phyloP scores from a whole-genome alignment of 2,113 vertebrate species.

The Archilochus colubris region DNA sequence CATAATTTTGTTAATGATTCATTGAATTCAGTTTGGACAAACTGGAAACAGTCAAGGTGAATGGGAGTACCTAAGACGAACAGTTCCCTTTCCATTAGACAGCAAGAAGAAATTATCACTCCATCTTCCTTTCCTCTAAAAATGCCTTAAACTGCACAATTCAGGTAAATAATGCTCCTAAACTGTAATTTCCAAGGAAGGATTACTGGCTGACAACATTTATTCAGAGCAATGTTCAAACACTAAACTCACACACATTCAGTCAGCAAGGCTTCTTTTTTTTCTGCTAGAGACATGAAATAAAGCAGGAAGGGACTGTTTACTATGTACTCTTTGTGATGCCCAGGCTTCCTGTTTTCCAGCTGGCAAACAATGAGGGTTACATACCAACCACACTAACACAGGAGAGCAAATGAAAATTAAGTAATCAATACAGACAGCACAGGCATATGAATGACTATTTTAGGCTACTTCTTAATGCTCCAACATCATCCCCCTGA shows the following conservation, averaged over 20 bases:
- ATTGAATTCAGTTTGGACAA: not conserved
- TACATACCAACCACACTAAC: not conserved
- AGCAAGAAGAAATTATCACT: not conserved
- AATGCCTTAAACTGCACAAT: not conserved
- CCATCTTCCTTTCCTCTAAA: not conserved
- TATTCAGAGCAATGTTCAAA: not conserved
- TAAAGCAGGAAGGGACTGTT: not conserved
- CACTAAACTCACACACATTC: not conserved
- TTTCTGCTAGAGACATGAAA: not conserved
- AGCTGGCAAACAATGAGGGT: not conserved
- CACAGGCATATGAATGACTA: not conserved
- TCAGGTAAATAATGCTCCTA: not conserved
- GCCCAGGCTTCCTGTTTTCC: not conserved
- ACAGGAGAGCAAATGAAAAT: constrained; percentile 29
- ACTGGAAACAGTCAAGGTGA: not conserved
- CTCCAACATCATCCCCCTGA: not conserved
- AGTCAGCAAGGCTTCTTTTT: not conserved
- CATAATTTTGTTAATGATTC: not conserved
- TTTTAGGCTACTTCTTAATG: constrained; percentile 28
- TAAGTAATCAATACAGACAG: constrained; percentile 38
- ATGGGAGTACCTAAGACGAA: not conserved
- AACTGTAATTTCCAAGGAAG: not conserved
- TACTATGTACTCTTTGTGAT: not conserved
- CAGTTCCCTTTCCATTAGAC: not conserved
- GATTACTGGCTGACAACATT: not conserved